These are phyloP conservation scores for Plecotus auritus DNA, from an alignment of 2,113 vertebrate species.

Conservation along the genomic window DNA sequence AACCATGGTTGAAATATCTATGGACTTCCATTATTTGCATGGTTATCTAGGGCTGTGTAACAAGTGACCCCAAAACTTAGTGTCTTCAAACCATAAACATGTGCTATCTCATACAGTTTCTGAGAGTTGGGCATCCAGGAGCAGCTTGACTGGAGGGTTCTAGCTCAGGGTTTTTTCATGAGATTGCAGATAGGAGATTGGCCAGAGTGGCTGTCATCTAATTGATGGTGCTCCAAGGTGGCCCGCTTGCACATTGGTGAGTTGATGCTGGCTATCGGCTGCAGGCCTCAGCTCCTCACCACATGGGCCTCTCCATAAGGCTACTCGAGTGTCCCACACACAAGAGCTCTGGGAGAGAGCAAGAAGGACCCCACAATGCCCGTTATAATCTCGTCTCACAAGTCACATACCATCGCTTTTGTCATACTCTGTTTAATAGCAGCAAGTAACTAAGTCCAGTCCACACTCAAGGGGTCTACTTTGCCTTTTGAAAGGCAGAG, in stretches of 20 bases:
- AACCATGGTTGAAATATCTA: background rate
- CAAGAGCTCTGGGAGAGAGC: background rate
- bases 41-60: background rate
- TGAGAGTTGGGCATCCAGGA: background rate
- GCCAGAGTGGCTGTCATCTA: accelerated
- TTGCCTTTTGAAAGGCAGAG: background rate
- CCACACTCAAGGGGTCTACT: background rate
- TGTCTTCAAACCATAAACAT: background rate
- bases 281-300: background rate
- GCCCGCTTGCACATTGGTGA: background rate
- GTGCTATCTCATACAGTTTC: background rate
- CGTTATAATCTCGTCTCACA: background rate
- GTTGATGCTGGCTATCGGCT: no score
- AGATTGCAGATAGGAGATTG: background rate
- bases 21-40: background rate
- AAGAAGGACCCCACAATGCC: background rate
- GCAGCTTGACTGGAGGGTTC: background rate
- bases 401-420: background rate
- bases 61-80: background rate
- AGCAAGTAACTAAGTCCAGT: background rate
- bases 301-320: background rate
- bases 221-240: background rate
- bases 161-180: background rate
- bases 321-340: background rate
- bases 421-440: background rate